Base-by-base conservation (phyloP, 2,888 invertebrate species). In the Limenitis camilla region DNA sequence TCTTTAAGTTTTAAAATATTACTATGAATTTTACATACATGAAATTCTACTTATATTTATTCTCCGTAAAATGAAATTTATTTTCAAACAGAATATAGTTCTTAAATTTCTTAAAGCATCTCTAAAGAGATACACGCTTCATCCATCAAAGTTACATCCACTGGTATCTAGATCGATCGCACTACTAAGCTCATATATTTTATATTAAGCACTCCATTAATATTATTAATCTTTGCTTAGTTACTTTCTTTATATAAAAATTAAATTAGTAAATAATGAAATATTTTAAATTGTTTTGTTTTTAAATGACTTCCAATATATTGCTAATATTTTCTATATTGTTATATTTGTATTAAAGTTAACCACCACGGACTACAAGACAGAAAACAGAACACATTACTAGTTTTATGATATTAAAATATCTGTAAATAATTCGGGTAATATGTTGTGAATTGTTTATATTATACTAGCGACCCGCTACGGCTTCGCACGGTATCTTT, bases 121-220 rank as follows among this genome's bases (percentile, higher is more conserved):
- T 50, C 45, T 51, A 39, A 35, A 54, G 29, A 54, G 46, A 57
- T 54, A 57, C 54, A 54, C 19, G 45, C 49, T 56, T 56, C 53
- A 60, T 58, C 58, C 53, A 56, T 60, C 58, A 60, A 53, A 58
- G 51, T n/a, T n/a, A n/a, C n/a, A n/a, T n/a, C n/a, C n/a, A n/a
- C n/a, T n/a, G 43, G 42, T 59, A 54, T 58, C 52, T 46, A 55
- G 58, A 58, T 56, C 58, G 60, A 60, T 60, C 40, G 54, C 31
- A 41, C 35, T 52, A 40, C 40, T 49, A 46, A 55, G 52, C 55
- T 52, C 52, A 38, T 50, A 52, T 49, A 55, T 52, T 40, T 52
- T 46, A 52, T 45, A 52, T 42, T 46, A 45, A 55, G 49, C 30
- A 39, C 55, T 35, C 40, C 41, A 49, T 55, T 55, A 52, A 46